A percentile compares a stretch with the other conserved stretches of the same genome.
These are phyloP conservation scores for Amphipoea lucens DNA, from an alignment of 2,888 invertebrate genomes.

Conservation along the genomic window DNA sequence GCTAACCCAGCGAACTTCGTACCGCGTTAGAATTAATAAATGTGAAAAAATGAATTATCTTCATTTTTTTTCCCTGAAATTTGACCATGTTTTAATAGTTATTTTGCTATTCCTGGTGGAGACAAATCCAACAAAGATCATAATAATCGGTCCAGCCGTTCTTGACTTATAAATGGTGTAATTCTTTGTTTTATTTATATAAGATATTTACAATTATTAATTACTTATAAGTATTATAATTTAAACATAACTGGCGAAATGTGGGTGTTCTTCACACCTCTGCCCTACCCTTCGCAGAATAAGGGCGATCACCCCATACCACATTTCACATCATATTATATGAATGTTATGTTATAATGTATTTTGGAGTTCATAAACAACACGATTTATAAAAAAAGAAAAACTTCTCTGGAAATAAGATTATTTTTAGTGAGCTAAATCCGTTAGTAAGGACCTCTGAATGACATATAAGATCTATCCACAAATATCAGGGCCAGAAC, in stretches of 20 bases:
- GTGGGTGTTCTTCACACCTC: neutral
- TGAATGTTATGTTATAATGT: neutral
- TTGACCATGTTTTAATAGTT: too few relatives aligned
- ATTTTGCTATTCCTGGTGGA: too few relatives aligned
- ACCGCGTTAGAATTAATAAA: too few relatives aligned
- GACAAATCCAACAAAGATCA: too few relatives aligned
- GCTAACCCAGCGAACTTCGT: too few relatives aligned
- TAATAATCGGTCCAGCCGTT: too few relatives aligned
- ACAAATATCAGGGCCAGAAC: constrained; percentile 7
- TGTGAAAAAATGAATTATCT: too few relatives aligned
- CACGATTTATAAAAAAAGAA: constrained; percentile 1
- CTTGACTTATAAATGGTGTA: too few relatives aligned
- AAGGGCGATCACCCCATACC: neutral
- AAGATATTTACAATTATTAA: constrained; percentile 15
- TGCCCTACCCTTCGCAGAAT: neutral
- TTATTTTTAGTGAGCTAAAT: neutral
- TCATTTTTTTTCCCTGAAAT: too few relatives aligned
- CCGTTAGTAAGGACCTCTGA: neutral
- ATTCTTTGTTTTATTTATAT: too few relatives aligned
- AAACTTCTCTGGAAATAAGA: neutral
- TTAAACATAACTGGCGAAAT: constrained; percentile 17
- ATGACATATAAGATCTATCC: constrained; percentile 2
- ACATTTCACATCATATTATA: neutral
- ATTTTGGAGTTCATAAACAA: constrained; percentile 18
- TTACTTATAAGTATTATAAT: neutral